Conservation (phyloP, 2,888 invertebrate genomes). For the Cerastis leucographa region DNA sequence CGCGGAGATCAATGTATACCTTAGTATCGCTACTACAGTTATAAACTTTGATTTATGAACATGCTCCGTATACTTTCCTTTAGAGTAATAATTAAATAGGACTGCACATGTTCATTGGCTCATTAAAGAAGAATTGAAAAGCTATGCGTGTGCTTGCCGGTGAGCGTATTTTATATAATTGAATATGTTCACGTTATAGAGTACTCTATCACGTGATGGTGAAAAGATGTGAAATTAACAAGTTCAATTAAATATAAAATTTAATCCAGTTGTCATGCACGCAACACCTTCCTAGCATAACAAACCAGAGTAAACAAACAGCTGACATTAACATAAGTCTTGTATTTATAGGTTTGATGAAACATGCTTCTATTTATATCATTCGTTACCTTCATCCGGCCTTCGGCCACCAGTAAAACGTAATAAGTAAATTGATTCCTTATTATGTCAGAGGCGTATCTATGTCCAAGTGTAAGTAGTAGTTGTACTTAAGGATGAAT, state of each 20-base stretch:
- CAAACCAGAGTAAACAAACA: neutral
- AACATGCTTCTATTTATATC: conserved; percentile 18
- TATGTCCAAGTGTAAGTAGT: neutral
- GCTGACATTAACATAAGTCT: neutral
- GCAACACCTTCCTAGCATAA: neutral
- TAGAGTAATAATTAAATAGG: conserved; percentile 14
- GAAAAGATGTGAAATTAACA: conserved; percentile 2
- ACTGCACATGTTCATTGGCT: neutral
- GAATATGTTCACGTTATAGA: conserved; percentile 21
- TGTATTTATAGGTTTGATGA: conserved; percentile 1
- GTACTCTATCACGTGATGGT: conserved; percentile 19
- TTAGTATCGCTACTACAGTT: conserved; percentile 51
- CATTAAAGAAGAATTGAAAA: neutral
- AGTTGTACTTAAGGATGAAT: neutral
- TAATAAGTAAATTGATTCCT: conserved; percentile 22
- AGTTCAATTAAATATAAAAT: conserved; percentile 5
- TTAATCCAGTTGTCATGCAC: neutral
- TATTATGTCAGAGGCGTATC: neutral
- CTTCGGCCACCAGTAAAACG: conserved; percentile 17
- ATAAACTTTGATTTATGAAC: conserved; percentile 64
- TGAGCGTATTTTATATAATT: conserved; percentile 42
- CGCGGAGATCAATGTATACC: conserved; percentile 53
- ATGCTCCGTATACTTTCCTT: conserved; percentile 40
- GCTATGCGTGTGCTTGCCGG: conserved; percentile 11
- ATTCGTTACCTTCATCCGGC: conserved; percentile 22